Conservation (phyloP, 2,797 vertebrate species). For the Schizopygopsis pylzovi region DNA sequence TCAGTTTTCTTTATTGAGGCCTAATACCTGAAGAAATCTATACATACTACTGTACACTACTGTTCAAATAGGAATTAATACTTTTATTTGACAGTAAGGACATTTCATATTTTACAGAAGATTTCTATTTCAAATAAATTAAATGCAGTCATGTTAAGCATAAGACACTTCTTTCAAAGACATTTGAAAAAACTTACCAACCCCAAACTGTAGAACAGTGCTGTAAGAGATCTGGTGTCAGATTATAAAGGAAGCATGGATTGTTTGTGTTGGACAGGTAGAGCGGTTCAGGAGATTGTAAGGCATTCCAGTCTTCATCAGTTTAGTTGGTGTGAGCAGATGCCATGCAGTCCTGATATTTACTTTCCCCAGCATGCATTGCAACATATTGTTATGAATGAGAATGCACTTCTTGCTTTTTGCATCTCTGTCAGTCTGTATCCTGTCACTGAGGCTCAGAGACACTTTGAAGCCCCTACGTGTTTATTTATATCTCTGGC, state of each 20-base stretch:
- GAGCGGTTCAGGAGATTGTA: not conserved
- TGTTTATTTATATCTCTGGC: constrained; percentile 18
- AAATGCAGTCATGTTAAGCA: not conserved
- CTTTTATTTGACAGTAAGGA: not conserved
- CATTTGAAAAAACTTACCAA: not conserved
- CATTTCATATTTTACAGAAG: not conserved
- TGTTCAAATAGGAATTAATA: not conserved
- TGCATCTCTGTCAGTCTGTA: constrained; percentile 24
- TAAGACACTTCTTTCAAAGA: not conserved
- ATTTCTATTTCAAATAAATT: not conserved
- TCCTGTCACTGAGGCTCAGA: constrained; percentile 67
- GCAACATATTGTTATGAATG: constrained; percentile 57
- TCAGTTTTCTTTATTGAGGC: not conserved
- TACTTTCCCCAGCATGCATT: constrained; percentile 63
- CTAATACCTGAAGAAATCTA: not conserved
- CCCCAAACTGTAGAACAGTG: not conserved
- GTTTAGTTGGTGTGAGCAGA: constrained; percentile 48
- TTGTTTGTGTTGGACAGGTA: not conserved
- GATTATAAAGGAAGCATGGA: not conserved
- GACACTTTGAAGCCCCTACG: constrained; percentile 54
- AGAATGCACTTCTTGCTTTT: constrained; percentile 43
- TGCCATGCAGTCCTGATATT: constrained; percentile 61
- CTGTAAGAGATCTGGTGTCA: too few species aligned
- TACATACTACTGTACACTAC: not conserved
- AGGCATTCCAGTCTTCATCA: constrained; percentile 25